Evolutionary conservation across 2,888 invertebrate species (phyloP), one percentile per base, ranked within the genome.

Genomic region (Penaeus monodon): DNA sequence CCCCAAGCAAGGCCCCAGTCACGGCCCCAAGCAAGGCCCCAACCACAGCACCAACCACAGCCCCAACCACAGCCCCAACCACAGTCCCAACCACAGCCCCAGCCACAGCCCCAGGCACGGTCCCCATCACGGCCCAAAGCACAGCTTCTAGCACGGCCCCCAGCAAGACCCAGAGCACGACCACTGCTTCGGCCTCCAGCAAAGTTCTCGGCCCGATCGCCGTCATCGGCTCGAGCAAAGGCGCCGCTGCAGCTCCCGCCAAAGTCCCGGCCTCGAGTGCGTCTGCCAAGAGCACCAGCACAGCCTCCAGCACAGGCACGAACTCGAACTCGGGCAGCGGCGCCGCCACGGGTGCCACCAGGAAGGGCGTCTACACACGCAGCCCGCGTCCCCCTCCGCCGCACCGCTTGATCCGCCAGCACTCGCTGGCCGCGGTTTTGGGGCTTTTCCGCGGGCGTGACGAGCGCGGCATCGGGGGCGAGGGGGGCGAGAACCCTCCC

Each of bases 341-440:
- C 33, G 68, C 38, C 76, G 89, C 20, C 63, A 65, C 27, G 78
- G 84, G 33, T 64, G 88, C 49, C 82, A 83, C 7, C 82, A 57
- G 57, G 57, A 57, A 57, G 17, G 57, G 57, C 17, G 17, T 57
- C 57, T 57, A 57, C 57, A 57, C 79, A 12, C 76, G 89, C 20
- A 68, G 66, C 27, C 81, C 86, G 33, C 66, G 88, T 38, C 82
- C 85, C 7, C 82, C 84, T 12, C 88, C 88, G 38, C 90, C 89
- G 27, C 90, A 88, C 29, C 88, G 86, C 20, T 81, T 90, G 22
- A 89, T 89, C 24, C 88, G 89, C 6, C 90, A 90, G 81, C 88
- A 89, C 79, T 90, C 90, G 38, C 33, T 90, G 57, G 90, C 90
- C 14, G 90, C 89, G 22, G 87, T 89, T 68, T 73, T 89, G 64